Evolutionary conservation across 2,797 vertebrate species (phyloP).

Genomic region (Lerista edwardsae): DNA sequence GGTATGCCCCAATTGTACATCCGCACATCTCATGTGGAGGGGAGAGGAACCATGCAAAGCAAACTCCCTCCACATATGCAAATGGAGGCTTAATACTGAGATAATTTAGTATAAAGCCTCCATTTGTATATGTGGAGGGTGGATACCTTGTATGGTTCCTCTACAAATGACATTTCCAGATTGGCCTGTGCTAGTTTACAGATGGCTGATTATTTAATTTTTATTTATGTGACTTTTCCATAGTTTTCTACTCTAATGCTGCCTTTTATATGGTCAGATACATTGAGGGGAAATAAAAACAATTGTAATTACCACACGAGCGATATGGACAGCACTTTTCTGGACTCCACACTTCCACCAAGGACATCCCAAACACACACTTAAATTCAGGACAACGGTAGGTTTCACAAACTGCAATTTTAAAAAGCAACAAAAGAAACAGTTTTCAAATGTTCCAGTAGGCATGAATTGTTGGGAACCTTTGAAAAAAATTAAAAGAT

Average conservation of each 20-base stretch:
- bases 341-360: constrained; percentile 80
- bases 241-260: neutral
- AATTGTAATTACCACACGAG: constrained; percentile 85
- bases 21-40: too few relatives aligned
- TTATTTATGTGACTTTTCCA: neutral
- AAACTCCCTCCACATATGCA: too few relatives aligned
- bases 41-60: too few relatives aligned
- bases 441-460: neutral
- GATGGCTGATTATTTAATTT: neutral
- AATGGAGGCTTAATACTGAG: too few relatives aligned
- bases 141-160: too few relatives aligned
- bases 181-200: neutral
- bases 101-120: neutral
- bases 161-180: neutral
- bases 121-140: too few relatives aligned
- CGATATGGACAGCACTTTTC: constrained; percentile 88
- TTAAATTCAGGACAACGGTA: constrained; percentile 85
- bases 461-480: neutral
- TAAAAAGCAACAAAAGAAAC: neutral
- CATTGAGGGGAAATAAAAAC: constrained; percentile 4
- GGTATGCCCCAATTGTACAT: too few relatives aligned
- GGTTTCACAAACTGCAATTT: constrained; percentile 85
- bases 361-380: constrained; percentile 87
- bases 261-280: neutral
- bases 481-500: neutral